Base-by-base conservation (phyloP, 2,888 invertebrate species). In the Limnephilus rhombicus region DNA sequence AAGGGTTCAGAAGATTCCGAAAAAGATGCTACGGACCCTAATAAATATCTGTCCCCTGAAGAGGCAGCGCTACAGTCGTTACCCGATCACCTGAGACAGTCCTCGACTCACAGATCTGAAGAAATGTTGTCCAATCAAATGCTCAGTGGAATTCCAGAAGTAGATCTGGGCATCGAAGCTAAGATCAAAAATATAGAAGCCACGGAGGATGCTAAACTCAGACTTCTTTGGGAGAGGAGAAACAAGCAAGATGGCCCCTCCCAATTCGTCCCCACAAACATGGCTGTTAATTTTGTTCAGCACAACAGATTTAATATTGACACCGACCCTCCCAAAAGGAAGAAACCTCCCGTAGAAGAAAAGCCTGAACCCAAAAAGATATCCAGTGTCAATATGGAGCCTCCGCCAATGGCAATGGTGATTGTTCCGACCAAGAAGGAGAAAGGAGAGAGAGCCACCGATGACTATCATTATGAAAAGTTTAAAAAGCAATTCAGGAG, bases 81-180 rank as follows among this genome's bases (percentile, higher is more conserved):
- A 29, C 99, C 99, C 1, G 98, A 98, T 94, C 98, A 99, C 95
- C 96, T 99, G 90, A 96, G 99, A 92, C 97, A 98, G 92, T 98
- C 98, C 1, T 98, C 98, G 0, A 97, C 98, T 0, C 98, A 98
- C 91, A 95, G 98, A 94, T 99, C 98, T 2, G 99, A 99, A 95
- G 99, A 99, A 96, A 99, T 99, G 99, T 97, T 99, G 94, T 99
- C 99, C 4, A 99, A 99, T 97, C 99, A 99, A 96, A 99, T 99
- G 99, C 96, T 99, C 7, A 99, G 99, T 94, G 99, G 99, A 80
- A 99, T 99, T 94, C 99, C 99, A 0, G 99, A 99, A 96, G 99
- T 99, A 0, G 99, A 99, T 96, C 97, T 99, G 90, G 99, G 99
- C n/a, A 99, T 99, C 94, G 99, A 99, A 94, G 99, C 99, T 0